Base-by-base conservation (phyloP, 2,797 vertebrate genomes). In the Borostomias antarcticus region DNA sequence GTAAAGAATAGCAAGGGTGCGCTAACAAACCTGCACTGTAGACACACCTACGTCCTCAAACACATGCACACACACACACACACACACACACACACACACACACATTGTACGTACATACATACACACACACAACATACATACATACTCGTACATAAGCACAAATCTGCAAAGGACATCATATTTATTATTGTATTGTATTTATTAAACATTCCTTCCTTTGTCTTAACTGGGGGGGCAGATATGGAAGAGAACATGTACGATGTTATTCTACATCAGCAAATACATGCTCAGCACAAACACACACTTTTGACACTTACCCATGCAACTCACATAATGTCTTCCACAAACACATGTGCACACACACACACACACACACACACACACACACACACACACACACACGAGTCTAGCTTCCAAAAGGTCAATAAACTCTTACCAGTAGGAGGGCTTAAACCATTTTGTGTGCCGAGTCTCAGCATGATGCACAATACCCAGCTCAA, bases 11-110 rank as follows among this genome's bases (percentile, higher is more conserved):
- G n/a, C n/a, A n/a, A n/a, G n/a, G n/a, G n/a, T n/a, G n/a, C n/a
- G n/a, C n/a, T n/a, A n/a, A n/a, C n/a, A 7, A 37, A 8, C 33
- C 13, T 37, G 7, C 9, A 37, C 8, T 8, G 13, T 11, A 37
- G 8, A 37, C 33, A 37, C 33, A 37, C 33, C 33, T 11, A 7
- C 8, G 7, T 11, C 33, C 3, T 37, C 33, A 37, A 37, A 37
- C 33, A 37, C 33, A 37, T 37, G 33, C 33, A 37, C 15, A 29
- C 52, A 54, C 11, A 26, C 1, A 32, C 26, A 10, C 28, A 32
- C 47, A 48, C n/a, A 7, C 45, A 50, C 47, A 50, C 47, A 50
- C 47, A 50, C 47, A 48, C n/a, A 7, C n/a, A 50, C 47, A 50
- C n/a, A 37, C 35, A 37, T n/a, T n/a, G n/a, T n/a, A n/a, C n/a